These are phyloP conservation scores for Mirounga angustirostris DNA, from an alignment of 2,113 vertebrate genomes.

Conservation along the genomic window DNA sequence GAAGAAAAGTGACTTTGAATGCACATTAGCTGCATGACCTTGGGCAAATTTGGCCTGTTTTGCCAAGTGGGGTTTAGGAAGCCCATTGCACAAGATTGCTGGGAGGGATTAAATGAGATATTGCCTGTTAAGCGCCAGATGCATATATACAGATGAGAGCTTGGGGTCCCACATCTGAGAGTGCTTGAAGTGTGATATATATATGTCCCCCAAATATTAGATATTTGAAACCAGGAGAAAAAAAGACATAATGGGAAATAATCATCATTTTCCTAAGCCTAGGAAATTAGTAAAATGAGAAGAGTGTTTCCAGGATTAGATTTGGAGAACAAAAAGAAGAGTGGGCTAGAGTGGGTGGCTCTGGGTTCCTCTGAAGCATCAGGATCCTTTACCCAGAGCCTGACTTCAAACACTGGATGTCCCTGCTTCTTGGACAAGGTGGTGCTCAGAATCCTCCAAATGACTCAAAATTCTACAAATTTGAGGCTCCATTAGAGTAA, in stretches of 20 bases:
- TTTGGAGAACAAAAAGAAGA: conserved; percentile 31
- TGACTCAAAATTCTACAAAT: neutral
- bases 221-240: neutral
- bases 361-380: neutral
- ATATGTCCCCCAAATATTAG: neutral
- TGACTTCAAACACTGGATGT: neutral
- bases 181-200: neutral
- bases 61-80: neutral
- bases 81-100: neutral
- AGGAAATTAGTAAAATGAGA: neutral
- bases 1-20: conserved; percentile 20
- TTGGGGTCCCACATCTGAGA: neutral
- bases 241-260: neutral
- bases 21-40: neutral
- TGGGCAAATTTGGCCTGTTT: conserved; percentile 35
- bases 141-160: neutral
- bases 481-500: neutral
- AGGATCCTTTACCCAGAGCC: neutral
- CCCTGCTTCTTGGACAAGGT: neutral
- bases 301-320: neutral
- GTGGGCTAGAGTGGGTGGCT: neutral
- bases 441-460: neutral
- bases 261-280: neutral
- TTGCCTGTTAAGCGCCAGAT: neutral
- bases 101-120: neutral